Evolutionary conservation across 2,113 vertebrate genomes (phyloP).

Genomic region (Elanoides forficatus): DNA sequence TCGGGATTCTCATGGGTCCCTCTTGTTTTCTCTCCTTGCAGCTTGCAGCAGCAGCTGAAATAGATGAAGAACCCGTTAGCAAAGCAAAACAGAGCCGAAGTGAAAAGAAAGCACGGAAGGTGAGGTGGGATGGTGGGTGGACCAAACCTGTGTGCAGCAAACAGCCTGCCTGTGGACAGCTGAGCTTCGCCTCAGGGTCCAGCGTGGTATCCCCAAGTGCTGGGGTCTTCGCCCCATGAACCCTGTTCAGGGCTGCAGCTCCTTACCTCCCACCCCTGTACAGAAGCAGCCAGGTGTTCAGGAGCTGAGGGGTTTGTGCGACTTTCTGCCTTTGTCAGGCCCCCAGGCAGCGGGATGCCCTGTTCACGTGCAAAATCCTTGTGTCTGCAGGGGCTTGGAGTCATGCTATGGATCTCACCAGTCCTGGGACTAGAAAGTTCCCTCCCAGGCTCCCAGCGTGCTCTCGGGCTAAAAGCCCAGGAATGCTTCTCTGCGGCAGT

Average conservation of each 20-base stretch:
- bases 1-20: not conserved
- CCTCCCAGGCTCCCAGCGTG: not conserved
- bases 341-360: not conserved
- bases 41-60: constrained; percentile 96
- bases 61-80: constrained; percentile 97
- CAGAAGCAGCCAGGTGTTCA: rapidly evolving
- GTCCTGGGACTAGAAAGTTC: not conserved
- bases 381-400: not conserved
- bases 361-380: not conserved
- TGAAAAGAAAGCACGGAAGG: constrained; percentile 99
- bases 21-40: constrained; percentile 6
- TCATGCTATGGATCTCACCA: rapidly evolving
- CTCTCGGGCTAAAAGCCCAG: rapidly evolving
- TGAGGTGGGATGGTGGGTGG: constrained; percentile 31
- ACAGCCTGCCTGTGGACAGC: rapidly evolving
- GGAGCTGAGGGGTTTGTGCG: too few species aligned
- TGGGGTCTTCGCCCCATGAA: rapidly evolving
- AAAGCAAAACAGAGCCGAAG: constrained; percentile 99
- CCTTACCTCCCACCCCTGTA: not conserved
- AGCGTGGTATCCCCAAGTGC: rapidly evolving
- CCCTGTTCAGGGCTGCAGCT: not conserved
- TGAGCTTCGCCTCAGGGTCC: not conserved
- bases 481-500: not conserved
- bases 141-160: not conserved
- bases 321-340: too few species aligned